phyloP scores from a whole-genome alignment of 2,797 vertebrate genomes.

The Halcyon smyrnensis region DNA sequence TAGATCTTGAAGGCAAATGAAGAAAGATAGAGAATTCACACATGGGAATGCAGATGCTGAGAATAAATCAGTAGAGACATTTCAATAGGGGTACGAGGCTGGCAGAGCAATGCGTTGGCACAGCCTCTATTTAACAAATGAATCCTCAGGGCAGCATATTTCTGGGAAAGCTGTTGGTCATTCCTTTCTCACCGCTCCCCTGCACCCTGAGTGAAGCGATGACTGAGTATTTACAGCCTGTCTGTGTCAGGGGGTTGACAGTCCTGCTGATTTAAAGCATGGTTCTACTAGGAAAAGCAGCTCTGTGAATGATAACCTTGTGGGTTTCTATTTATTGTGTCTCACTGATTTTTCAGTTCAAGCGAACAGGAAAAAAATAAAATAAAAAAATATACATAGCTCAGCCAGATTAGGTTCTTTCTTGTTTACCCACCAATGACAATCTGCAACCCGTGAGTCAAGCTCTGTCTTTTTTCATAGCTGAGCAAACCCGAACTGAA shows the following conservation, averaged over 20 bases:
- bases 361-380: neutral
- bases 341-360: neutral
- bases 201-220: neutral
- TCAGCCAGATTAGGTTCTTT: neutral
- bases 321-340: neutral
- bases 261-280: slow-evolving; percentile 28
- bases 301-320: neutral
- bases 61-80: neutral
- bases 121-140: neutral
- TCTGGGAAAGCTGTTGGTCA: slow-evolving; percentile 53
- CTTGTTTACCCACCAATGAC: neutral
- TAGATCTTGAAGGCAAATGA: neutral
- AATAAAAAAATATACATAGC: neutral
- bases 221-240: slow-evolving; percentile 35
- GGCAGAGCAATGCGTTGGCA: neutral
- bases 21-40: neutral
- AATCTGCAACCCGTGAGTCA: neutral
- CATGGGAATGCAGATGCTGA: neutral
- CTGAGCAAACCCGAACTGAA: neutral
- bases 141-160: neutral
- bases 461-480: neutral
- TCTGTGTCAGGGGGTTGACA: neutral
- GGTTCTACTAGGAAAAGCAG: neutral
- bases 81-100: slow-evolving; percentile 12
- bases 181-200: slow-evolving; percentile 28